A percentile compares a stretch with the other conserved stretches of the same genome.
phyloP scores from a whole-genome alignment of 2,888 invertebrate species.

The Drosophila pseudotalamancana region DNA sequence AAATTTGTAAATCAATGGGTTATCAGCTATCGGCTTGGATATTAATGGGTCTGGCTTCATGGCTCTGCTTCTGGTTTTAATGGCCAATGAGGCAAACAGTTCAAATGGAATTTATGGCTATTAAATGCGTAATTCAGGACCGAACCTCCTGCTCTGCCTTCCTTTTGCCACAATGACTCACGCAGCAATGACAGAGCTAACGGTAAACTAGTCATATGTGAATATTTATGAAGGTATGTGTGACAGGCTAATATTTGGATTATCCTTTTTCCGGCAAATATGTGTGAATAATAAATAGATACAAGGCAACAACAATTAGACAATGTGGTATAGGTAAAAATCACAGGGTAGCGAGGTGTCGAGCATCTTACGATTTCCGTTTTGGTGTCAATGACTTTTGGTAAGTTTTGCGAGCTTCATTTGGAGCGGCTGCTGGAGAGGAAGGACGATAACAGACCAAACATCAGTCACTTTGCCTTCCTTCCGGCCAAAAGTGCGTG shows the following conservation, averaged over 20 bases:
- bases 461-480: slow-evolving; percentile 59
- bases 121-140: not conserved
- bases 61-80: not conserved
- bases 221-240: too few relatives aligned
- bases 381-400: slow-evolving; percentile 46
- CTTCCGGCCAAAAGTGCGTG: slow-evolving; percentile 67
- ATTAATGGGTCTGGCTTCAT: slow-evolving; percentile 6
- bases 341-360: slow-evolving; percentile 3
- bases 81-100: slow-evolving; percentile 1
- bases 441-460: slow-evolving; percentile 14
- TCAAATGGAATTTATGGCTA: slow-evolving; percentile 13
- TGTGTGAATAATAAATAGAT: too few relatives aligned
- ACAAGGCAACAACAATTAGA: too few relatives aligned
- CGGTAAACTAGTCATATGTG: too few relatives aligned
- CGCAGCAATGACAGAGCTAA: slow-evolving; percentile 34
- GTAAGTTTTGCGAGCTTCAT: slow-evolving; percentile 14
- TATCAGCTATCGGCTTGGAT: slow-evolving; percentile 11
- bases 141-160: not conserved
- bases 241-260: too few relatives aligned
- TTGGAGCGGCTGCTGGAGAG: slow-evolving; percentile 5
- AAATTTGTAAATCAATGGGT: slow-evolving; percentile 18
- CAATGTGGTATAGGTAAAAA: not conserved
- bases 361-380: not conserved
- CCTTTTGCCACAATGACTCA: slow-evolving; percentile 37
- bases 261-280: too few relatives aligned